These are phyloP conservation scores for Serripes groenlandicus DNA, from an alignment of 2,888 invertebrate species.

Conservation along the genomic window DNA sequence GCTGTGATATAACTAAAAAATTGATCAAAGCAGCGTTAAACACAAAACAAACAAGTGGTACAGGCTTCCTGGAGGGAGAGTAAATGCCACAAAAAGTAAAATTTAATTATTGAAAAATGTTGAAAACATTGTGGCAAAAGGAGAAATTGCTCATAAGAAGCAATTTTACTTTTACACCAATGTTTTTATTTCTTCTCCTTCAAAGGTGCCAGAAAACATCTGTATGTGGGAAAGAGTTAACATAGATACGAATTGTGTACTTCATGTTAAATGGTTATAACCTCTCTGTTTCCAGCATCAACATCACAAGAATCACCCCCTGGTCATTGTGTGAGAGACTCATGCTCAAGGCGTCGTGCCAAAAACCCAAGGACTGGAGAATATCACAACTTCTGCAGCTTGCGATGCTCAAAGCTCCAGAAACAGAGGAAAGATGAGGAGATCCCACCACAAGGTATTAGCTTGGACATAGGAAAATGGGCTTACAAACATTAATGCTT, in stretches of 20 bases:
- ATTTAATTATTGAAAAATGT: not conserved
- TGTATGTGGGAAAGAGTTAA: not conserved
- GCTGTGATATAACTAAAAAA: too few relatives aligned
- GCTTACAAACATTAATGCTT: too few relatives aligned
- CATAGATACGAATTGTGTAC: too few relatives aligned
- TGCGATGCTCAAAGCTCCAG: constrained; percentile 84
- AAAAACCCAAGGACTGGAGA: constrained; percentile 88
- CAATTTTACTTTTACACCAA: not conserved
- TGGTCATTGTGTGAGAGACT: constrained; percentile 86
- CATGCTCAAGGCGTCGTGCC: constrained; percentile 87
- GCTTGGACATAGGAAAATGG: not conserved
- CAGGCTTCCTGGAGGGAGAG: not conserved
- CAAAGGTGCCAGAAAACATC: not conserved
- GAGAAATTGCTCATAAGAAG: not conserved
- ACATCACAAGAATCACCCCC: constrained; percentile 39
- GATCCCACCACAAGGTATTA: constrained; percentile 22
- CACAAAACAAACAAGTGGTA: too few relatives aligned
- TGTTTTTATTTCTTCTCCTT: not conserved
- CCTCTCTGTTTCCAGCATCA: constrained; percentile 23
- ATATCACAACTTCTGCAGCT: constrained; percentile 89
- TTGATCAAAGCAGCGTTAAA: too few relatives aligned
- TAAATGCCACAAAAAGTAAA: not conserved
- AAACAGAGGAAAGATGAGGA: constrained; percentile 65
- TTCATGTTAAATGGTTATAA: too few relatives aligned
- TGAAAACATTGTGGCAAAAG: not conserved